Evolutionary conservation across 2,797 vertebrate genomes (phyloP).

Genomic region (Clarias pachynema): DNA sequence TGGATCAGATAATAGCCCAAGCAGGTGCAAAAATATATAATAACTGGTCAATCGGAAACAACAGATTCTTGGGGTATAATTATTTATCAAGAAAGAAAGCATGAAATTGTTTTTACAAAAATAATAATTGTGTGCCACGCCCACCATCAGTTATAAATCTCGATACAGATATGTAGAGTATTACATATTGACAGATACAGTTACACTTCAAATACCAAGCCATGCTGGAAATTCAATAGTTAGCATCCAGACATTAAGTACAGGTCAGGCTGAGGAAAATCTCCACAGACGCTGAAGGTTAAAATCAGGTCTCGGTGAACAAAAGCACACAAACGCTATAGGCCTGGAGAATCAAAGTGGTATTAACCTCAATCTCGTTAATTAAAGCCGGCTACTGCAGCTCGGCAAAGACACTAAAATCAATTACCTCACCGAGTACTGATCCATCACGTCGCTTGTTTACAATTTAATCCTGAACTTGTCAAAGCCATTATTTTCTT

Average conservation of each 20-base stretch:
- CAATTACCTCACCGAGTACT: slow-evolving; percentile 67
- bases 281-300: slow-evolving; percentile 19
- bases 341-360: slow-evolving; percentile 59
- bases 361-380: slow-evolving; percentile 69
- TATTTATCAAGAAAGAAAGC: not conserved
- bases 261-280: slow-evolving; percentile 19
- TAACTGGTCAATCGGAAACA: not conserved
- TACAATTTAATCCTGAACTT: slow-evolving; percentile 62
- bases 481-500: slow-evolving; percentile 60
- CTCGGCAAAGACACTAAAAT: slow-evolving; percentile 68
- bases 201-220: not conserved
- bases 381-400: slow-evolving; percentile 71
- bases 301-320: slow-evolving; percentile 5
- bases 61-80: too few species aligned
- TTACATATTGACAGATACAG: not conserved
- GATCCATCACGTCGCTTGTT: slow-evolving; percentile 57
- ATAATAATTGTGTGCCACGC: not conserved
- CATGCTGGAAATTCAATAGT: not conserved
- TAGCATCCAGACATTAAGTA: slow-evolving; percentile 10
- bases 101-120: not conserved
- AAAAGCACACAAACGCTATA: slow-evolving; percentile 60
- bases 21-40: not conserved
- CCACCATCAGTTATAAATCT: not conserved
- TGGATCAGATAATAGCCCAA: not conserved
- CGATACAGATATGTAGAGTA: not conserved